Evolutionary conservation across 2,113 vertebrate species (phyloP), one percentile per base, ranked within the genome.

Genomic region (Chamaetylas fuelleborni): DNA sequence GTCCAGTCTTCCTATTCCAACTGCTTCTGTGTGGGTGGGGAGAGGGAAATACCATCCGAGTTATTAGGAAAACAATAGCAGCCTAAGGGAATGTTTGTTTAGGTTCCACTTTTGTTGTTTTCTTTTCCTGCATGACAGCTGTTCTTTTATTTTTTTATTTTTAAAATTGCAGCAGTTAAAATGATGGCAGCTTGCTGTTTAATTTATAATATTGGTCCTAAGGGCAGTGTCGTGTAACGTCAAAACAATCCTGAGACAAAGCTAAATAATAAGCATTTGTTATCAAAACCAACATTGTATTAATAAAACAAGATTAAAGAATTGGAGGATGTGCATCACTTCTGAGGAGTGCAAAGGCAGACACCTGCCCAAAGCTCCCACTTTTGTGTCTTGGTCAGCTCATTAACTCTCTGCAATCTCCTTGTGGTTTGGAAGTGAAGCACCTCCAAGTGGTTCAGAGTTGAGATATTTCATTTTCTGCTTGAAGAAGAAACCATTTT

Each of bases 131-230:
- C 48, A 15, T 88, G 72, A 86, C 95, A 96, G 87, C 61, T 97
- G 91, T 89, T 91, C 17, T 51, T 36, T 65, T 23, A 0, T 47
- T 54, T 70, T 16, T 64, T 85, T 57, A 34, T 69, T 73, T 69
- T 86, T 64, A 7, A 54, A 91, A 95, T 67, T 64, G 61, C 72
- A 69, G 60, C 36, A 56, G 54, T 94, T 92, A 88, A 87, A 94
- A 81, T 58, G 42, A 84, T 89, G 88, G 60, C 92, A 96, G 79
- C 80, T 91, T 89, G 88, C 58, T 87, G 58, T 95, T 66, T 95
- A 84, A 92, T 96, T 95, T 91, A 87, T 61, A 93, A 77, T 88
- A 91, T 80, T 79, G 87, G 58, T 94, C 96, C 92, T 96, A 78
- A 73, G 86, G 96, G 95, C 71, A 86, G 74, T 19, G 15, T 90